Evolutionary conservation across 2,888 invertebrate species (phyloP).

Genomic region (Dimorphilus gyrociliatus): DNA sequence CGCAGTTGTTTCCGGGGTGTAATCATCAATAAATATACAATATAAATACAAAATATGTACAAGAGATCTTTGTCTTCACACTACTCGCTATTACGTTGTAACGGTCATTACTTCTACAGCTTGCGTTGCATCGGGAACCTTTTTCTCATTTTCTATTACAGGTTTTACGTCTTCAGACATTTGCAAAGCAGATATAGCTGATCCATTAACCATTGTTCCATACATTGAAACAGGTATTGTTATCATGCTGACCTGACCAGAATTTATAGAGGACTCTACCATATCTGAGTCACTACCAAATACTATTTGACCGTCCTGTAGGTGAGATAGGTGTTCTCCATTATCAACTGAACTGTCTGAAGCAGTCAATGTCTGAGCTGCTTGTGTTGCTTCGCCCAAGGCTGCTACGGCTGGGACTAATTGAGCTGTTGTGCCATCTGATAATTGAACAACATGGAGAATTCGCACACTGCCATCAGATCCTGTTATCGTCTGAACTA

Average conservation of each 20-base stretch:
- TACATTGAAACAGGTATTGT: slow-evolving; percentile 92
- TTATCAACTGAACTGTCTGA: too few relatives aligned
- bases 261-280: slow-evolving; percentile 6
- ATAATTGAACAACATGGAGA: slow-evolving; percentile 72
- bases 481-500: slow-evolving; percentile 86
- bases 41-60: slow-evolving; percentile 1
- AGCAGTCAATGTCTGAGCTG: slow-evolving; percentile 42
- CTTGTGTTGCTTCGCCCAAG: slow-evolving; percentile 25
- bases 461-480: slow-evolving; percentile 89
- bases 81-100: slow-evolving; percentile 8
- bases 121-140: slow-evolving; percentile 22
- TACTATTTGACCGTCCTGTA: too few relatives aligned
- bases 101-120: slow-evolving; percentile 25
- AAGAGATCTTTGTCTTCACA: neutral
- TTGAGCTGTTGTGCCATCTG: slow-evolving; percentile 87
- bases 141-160: too few relatives aligned
- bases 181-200: slow-evolving; percentile 17
- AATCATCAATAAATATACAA: neutral
- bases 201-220: slow-evolving; percentile 73
- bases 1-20: neutral
- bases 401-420: slow-evolving; percentile 45
- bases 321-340: too few relatives aligned
- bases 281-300: slow-evolving; percentile 5
- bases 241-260: slow-evolving; percentile 82
- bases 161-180: too few relatives aligned